Evolutionary conservation across 2,797 vertebrate species (phyloP).

Genomic region (Siniperca undulata): DNA sequence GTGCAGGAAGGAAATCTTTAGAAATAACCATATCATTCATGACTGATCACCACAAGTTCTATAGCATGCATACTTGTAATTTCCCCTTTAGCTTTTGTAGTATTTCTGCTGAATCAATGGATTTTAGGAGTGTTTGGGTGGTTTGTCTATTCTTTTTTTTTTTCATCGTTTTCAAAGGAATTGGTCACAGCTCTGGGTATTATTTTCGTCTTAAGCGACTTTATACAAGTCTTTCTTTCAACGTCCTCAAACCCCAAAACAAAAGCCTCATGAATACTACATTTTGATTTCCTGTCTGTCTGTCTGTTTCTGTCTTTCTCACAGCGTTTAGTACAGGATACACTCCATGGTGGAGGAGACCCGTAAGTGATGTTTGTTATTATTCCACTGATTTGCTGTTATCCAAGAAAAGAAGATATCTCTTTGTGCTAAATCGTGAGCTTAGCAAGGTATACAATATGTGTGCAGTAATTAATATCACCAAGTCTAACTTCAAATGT

Average conservation of each 20-base stretch:
- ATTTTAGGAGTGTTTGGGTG: neutral
- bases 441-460: neutral
- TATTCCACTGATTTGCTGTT: neutral
- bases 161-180: neutral
- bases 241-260: neutral
- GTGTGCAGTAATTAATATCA: neutral
- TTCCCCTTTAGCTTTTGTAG: neutral
- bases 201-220: neutral
- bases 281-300: constrained; percentile 37
- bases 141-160: neutral
- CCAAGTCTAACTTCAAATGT: too few species aligned
- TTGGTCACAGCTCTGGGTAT: neutral
- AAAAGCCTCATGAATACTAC: neutral
- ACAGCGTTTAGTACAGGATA: constrained; percentile 84
- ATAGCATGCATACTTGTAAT: constrained; percentile 19
- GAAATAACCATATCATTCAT: constrained; percentile 46
- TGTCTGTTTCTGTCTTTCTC: constrained; percentile 45
- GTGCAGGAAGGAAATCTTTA: constrained; percentile 65
- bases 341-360: constrained; percentile 83
- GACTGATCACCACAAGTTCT: constrained; percentile 27
- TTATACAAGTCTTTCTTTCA: neutral
- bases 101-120: constrained; percentile 2
- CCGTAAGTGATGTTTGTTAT: constrained; percentile 79
- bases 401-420: neutral
- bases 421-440: neutral